Percentiles rank a stretch among this genome's conserved stretches.
Evolutionary conservation across 2,888 invertebrate species (phyloP).

Genomic region (Orthonychiurus folsomi): DNA sequence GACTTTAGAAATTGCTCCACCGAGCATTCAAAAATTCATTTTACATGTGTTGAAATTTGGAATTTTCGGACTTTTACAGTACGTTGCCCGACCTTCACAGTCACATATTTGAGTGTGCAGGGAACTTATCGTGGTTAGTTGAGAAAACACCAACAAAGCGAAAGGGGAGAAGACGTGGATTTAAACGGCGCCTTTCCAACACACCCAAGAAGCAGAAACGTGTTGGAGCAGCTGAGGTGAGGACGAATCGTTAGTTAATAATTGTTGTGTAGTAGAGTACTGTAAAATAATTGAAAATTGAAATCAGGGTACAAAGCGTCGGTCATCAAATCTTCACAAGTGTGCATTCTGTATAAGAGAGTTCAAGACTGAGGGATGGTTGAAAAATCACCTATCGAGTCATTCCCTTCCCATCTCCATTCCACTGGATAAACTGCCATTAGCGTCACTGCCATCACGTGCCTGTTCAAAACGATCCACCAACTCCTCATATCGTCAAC

Average conservation of each 20-base stretch:
- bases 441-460: conserved; percentile 29
- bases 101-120: conserved; percentile 40
- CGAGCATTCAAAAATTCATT: no score
- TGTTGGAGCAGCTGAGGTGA: conserved; percentile 4
- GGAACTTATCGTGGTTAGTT: conserved; percentile 32
- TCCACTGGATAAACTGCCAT: conserved; percentile 35
- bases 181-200: conserved; percentile 36
- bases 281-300: no score
- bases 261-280: no score
- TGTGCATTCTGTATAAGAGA: conserved; percentile 39
- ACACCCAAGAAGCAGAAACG: conserved; percentile 18
- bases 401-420: conserved; percentile 39
- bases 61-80: conserved; percentile 13
- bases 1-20: no score
- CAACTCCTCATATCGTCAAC: conserved; percentile 4
- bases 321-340: conserved; percentile 37
- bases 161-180: conserved; percentile 32
- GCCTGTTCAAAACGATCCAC: conserved; percentile 26
- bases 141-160: conserved; percentile 26
- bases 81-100: conserved; percentile 35
- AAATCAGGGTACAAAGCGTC: conserved; percentile 14
- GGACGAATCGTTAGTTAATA: no score
- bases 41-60: conserved; percentile 7
- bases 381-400: conserved; percentile 36
- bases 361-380: conserved; percentile 41